Evolutionary conservation across 2,888 invertebrate species (phyloP).

Genomic region (Ennomos erosarius): DNA sequence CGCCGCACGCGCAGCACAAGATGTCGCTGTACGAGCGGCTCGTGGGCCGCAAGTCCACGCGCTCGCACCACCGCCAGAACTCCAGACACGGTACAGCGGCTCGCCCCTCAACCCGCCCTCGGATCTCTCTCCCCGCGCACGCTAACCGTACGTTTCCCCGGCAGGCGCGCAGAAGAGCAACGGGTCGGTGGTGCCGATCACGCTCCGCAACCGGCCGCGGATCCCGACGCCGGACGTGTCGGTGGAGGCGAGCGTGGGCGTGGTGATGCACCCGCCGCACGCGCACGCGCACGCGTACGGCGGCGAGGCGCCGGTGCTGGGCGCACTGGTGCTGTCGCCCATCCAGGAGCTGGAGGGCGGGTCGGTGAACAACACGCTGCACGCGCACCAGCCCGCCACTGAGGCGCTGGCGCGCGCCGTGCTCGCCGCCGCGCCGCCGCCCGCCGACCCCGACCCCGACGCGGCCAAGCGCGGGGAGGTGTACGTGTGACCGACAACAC

Average conservation of each 20-base stretch:
- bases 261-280: slow-evolving; percentile 89
- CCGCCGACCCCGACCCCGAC: slow-evolving; percentile 77
- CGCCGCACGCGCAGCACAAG: slow-evolving; percentile 82
- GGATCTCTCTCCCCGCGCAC: background rate
- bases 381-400: slow-evolving; percentile 90
- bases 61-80: slow-evolving; percentile 87
- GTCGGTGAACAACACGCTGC: slow-evolving; percentile 90
- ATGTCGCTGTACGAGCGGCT: slow-evolving; percentile 94
- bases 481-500: slow-evolving; percentile 68
- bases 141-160: slow-evolving; percentile 10
- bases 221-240: slow-evolving; percentile 92
- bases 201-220: slow-evolving; percentile 92
- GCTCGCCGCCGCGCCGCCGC: slow-evolving; percentile 84
- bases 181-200: slow-evolving; percentile 87
- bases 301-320: slow-evolving; percentile 89
- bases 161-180: slow-evolving; percentile 89
- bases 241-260: slow-evolving; percentile 87
- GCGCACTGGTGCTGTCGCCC: slow-evolving; percentile 91
- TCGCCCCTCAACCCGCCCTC: slow-evolving; percentile 1
- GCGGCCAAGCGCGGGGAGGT: slow-evolving; percentile 76
- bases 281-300: slow-evolving; percentile 63
- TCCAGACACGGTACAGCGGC: slow-evolving; percentile 87
- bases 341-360: slow-evolving; percentile 93
- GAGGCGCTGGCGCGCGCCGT: slow-evolving; percentile 93
- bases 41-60: slow-evolving; percentile 92